These are phyloP conservation scores for Pterocles burchelli DNA, from an alignment of 2,113 vertebrate species.

Conservation along the genomic window DNA sequence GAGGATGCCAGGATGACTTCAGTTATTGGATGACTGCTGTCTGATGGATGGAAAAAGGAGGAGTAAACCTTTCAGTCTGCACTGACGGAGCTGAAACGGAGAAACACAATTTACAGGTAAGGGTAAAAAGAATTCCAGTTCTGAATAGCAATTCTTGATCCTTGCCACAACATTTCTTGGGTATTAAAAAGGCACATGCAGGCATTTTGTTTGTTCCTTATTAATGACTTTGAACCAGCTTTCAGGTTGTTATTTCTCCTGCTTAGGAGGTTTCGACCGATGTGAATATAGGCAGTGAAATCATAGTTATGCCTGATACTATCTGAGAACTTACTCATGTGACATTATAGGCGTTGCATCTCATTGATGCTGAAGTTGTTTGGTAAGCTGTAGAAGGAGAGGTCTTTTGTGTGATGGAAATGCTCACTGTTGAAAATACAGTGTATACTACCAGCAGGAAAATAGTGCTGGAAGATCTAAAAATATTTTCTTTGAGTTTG, in stretches of 20 bases:
- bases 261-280: constrained; percentile 65
- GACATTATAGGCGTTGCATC: constrained; percentile 73
- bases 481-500: constrained; percentile 54
- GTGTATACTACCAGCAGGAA: constrained; percentile 70
- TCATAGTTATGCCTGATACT: constrained; percentile 70
- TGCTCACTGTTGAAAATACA: constrained; percentile 74
- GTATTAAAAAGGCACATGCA: constrained; percentile 14
- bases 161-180: background rate
- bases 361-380: constrained; percentile 80
- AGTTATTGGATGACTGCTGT: constrained; percentile 76
- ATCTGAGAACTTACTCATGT: constrained; percentile 80
- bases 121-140: background rate
- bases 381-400: constrained; percentile 81
- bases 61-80: constrained; percentile 72
- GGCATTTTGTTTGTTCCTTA: constrained; percentile 35
- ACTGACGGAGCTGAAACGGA: constrained; percentile 69
- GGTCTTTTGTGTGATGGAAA: constrained; percentile 78
- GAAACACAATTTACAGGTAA: constrained; percentile 77
- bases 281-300: constrained; percentile 83
- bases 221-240: constrained; percentile 41
- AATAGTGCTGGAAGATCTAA: constrained; percentile 67
- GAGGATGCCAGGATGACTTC: constrained; percentile 75
- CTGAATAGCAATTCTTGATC: constrained; percentile 12
- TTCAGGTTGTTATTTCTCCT: constrained; percentile 48
- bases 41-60: constrained; percentile 70